Evolutionary conservation across 2,797 vertebrate species (phyloP), one percentile per base, ranked within the genome.

Genomic region (Pseudopleuronectes americanus): DNA sequence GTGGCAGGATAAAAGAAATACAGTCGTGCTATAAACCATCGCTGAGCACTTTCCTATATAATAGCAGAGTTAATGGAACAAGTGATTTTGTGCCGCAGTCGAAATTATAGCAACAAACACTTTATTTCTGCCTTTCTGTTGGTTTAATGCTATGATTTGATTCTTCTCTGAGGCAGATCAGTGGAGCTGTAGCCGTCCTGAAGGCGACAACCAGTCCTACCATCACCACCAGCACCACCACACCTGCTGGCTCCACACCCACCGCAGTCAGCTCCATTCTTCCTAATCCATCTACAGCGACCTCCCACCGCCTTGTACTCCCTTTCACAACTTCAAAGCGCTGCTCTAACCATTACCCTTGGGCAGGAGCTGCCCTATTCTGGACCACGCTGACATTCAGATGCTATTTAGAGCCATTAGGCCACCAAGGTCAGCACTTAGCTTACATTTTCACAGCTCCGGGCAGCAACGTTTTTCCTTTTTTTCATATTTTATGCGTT

Each of bases 391-490:
- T 80, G 80, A 84, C 87, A 88, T 93, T 90, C 86, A 88, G 71
- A 89, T 12, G 71, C 83, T 81, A 88, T 91, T 92, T 87, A 84
- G 73, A 89, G 87, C 84, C 87, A 92, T 90, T 92, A 90, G 77
- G 81, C 69, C 84, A 85, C 65, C 78, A 83, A 90, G 90, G 89
- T 91, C 92, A 90, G 80, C 83, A 88, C 85, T 88, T 91, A 89
- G 80, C 84, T 81, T 89, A 80, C 80, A 90, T 86, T 91, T 88
- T 89, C 79, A 79, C 85, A 84, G 89, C 88, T 89, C 77, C 69
- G 22, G 84, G 88, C 84, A 51, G 68, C 65, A 68, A 51, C 24
- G 36, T 70, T 66, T 72, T 58, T 70, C 72, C 73, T 76, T 57
- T 26, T 58, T 61, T 31, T 64, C 23, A 48, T 55, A 65, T 54